Conservation (phyloP, 2,797 vertebrate genomes). For the Lutjanus argentimaculatus region DNA sequence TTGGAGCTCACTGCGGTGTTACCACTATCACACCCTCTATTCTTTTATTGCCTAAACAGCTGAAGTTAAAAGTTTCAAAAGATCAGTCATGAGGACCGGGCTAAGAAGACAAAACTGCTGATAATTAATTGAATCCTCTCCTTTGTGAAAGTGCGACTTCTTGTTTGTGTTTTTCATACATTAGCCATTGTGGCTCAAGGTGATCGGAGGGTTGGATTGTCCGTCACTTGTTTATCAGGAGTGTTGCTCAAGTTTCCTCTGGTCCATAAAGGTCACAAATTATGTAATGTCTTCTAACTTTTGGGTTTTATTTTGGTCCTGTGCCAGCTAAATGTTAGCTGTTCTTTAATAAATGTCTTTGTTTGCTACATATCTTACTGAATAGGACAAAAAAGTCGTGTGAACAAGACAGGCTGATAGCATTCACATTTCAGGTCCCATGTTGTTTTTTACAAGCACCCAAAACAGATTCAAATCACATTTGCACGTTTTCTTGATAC, state of each 20-base stretch:
- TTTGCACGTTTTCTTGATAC: not conserved
- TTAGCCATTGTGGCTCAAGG: not conserved
- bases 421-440: not conserved
- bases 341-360: not conserved
- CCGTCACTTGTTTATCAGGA: not conserved
- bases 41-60: not conserved
- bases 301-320: not conserved
- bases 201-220: not conserved
- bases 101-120: not conserved
- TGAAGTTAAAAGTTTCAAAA: too few relatives aligned
- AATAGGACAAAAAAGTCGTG: not conserved
- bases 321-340: not conserved
- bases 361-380: not conserved
- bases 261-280: conserved; percentile 9
- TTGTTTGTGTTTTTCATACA: not conserved
- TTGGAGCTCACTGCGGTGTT: not conserved
- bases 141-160: not conserved
- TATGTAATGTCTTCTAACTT: not conserved
- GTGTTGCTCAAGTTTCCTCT: not conserved
- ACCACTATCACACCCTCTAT: not conserved
- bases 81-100: not conserved
- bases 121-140: not conserved
- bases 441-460: not conserved
- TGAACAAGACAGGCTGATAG: not conserved
- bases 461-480: not conserved